Base-by-base conservation (phyloP, 2,797 vertebrate genomes). In the Aplochiton taeniatus region DNA sequence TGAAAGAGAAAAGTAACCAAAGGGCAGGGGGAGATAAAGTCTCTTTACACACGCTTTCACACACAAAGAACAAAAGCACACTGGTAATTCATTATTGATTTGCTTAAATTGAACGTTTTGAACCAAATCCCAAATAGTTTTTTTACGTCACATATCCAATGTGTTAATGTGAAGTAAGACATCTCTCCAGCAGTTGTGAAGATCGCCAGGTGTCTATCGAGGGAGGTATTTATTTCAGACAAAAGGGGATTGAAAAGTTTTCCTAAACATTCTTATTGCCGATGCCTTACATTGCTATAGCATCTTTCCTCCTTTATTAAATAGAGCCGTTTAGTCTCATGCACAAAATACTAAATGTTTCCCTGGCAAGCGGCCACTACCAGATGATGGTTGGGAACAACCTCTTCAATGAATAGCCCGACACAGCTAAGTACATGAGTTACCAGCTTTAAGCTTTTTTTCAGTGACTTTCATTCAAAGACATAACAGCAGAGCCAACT, bases 271-370 rank as follows among this genome's bases (percentile, higher is more conserved):
- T 31, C 31, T 31, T 31, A 31, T 48, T 48, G 46, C 46, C 46
- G 46, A 48, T 48, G 46, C 46, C 1, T 48, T 48, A 10, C 46
- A 48, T 2, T 3, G 31, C 2, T 31, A 6, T 1, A 10, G 6
- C 41, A 47, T 65, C 41, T 58, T 51, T 41, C 60, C 62, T 53
- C 55, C 44, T 60, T 68, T 31, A 31, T 31, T 31, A 2, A 31
- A 31, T 31, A 31, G 6, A 31, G 6, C 31, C 31, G 6, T 31
- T 31, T 31, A 3, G 31, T 6, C 6, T 31, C 79, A 82, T 83
- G 78, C 83, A 77, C 49, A 66, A 69, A 72, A 1, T 69, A 46
- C 45, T 10, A 58, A 52, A 49, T 41, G 19, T 54, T 52, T 65
- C 16, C 41, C 18, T 45, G 20, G 31, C 52, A 68, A 68, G 66